A percentile compares a stretch with the other conserved stretches of the same genome.
Conservation (phyloP, 2,113 vertebrate species). For the Pelodiscus sinensis region DNA sequence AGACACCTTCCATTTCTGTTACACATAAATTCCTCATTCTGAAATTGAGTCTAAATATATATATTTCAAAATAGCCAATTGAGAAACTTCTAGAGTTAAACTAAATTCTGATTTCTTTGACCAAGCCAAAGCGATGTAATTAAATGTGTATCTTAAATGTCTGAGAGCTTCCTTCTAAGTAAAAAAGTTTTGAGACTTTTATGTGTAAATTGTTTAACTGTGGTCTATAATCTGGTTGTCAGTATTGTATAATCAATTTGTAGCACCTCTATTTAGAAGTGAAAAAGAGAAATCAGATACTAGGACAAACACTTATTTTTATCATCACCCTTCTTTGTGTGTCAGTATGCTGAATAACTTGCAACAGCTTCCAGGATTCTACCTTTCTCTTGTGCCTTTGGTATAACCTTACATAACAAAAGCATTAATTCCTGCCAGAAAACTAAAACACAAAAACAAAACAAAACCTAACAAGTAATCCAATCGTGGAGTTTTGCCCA, state of each 20-base stretch:
- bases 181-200: neutral
- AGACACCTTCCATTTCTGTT: neutral
- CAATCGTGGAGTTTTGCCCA: neutral
- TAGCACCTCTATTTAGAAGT: neutral
- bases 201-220: neutral
- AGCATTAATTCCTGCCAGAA: neutral
- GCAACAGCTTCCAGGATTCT: neutral
- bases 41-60: neutral
- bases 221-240: neutral
- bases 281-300: neutral
- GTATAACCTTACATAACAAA: neutral
- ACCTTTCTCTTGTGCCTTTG: neutral
- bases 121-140: neutral
- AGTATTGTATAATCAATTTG: neutral
- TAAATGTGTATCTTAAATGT: neutral
- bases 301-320: neutral
- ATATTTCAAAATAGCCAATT: neutral
- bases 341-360: neutral
- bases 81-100: neutral
- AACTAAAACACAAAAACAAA: neutral
- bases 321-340: neutral
- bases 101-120: neutral
- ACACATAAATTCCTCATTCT: neutral
- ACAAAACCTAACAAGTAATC: neutral
- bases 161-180: rapidly evolving